Evolutionary conservation across 2,113 vertebrate genomes (phyloP).

Genomic region (Lampris megalopsis): DNA sequence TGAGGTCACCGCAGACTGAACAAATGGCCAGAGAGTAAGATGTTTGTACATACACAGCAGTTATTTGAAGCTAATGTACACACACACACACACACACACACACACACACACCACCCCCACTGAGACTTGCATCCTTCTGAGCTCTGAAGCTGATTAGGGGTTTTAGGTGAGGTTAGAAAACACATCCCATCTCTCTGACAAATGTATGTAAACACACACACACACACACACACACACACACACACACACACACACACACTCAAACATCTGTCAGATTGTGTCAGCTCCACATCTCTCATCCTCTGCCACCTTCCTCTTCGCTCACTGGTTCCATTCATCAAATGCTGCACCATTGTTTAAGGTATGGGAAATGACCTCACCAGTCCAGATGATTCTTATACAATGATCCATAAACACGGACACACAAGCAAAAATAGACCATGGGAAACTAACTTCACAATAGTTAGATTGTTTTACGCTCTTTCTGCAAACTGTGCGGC

Average conservation of each 20-base stretch:
- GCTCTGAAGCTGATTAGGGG: slow-evolving; percentile 47
- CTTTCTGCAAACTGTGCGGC: slow-evolving; percentile 35
- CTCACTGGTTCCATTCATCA: slow-evolving; percentile 29
- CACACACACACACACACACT: slow-evolving; percentile 15
- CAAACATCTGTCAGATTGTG: not conserved
- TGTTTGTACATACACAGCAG: too few species aligned
- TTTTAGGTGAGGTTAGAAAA: slow-evolving; percentile 45
- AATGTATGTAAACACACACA: not conserved
- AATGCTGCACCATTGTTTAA: slow-evolving; percentile 68
- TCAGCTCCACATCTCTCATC: slow-evolving; percentile 26
- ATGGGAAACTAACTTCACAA: slow-evolving; percentile 72
- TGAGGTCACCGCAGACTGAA: too few species aligned
- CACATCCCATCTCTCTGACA: slow-evolving; percentile 10
- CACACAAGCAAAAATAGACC: slow-evolving; percentile 23
- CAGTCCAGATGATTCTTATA: slow-evolving; percentile 7
- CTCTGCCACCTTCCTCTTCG: slow-evolving; percentile 45
- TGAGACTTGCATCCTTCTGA: slow-evolving; percentile 24
- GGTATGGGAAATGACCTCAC: slow-evolving; percentile 75
- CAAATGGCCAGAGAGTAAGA: too few species aligned
- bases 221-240: slow-evolving; percentile 26
- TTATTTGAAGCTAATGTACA: too few species aligned
- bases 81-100: not conserved
- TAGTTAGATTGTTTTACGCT: slow-evolving; percentile 63
- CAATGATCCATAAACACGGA: slow-evolving; percentile 60
- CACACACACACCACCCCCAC: slow-evolving; percentile 11